Percentiles rank a stretch among this genome's conserved stretches.
These are phyloP conservation scores for Diceros bicornis DNA, from an alignment of 2,797 vertebrate species.

Conservation along the genomic window DNA sequence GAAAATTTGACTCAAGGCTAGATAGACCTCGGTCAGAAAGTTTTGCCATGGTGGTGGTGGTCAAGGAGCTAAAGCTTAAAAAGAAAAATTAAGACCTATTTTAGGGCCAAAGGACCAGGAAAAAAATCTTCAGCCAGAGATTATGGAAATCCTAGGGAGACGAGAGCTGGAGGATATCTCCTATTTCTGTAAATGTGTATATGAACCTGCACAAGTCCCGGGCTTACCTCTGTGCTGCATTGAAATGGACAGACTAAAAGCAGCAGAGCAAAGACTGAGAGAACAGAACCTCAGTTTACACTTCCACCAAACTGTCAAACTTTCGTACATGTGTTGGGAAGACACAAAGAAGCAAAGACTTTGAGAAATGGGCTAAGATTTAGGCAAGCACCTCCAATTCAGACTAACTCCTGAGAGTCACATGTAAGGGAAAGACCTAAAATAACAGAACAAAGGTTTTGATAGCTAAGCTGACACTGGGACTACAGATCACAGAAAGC, in stretches of 20 bases:
- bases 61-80: not conserved
- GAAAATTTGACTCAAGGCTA: not conserved
- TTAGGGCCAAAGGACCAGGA: not conserved
- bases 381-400: not conserved
- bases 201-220: not conserved
- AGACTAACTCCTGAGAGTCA: not conserved
- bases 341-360: not conserved
- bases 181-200: not conserved
- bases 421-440: not conserved
- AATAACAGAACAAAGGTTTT: not conserved
- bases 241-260: not conserved
- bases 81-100: not conserved
- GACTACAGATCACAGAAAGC: not conserved
- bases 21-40: not conserved
- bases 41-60: not conserved
- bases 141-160: not conserved
- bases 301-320: not conserved
- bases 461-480: not conserved
- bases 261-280: not conserved
- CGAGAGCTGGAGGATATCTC: not conserved
- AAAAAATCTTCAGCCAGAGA: not conserved
- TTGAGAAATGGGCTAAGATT: not conserved
- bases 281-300: not conserved
- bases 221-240: not conserved
- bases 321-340: not conserved